These are phyloP conservation scores for Pseudomyrmex flavicornis DNA, from an alignment of 1,140 invertebrate species.

Conservation along the genomic window DNA sequence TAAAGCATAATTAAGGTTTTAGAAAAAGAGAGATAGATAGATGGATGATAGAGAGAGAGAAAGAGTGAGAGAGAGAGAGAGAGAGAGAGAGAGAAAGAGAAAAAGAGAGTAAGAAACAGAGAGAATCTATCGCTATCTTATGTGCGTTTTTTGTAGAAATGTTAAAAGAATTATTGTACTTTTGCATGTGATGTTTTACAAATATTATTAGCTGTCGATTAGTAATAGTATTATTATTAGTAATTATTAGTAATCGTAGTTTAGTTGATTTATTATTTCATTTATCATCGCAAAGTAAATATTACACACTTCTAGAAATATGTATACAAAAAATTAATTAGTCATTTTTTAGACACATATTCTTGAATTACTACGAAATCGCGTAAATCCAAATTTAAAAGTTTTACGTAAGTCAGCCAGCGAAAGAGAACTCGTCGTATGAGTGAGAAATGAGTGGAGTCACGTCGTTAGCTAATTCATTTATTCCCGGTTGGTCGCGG, in stretches of 20 bases:
- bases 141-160: too few relatives aligned
- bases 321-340: not conserved
- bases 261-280: not conserved
- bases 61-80: not conserved
- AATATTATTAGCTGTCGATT: too few relatives aligned
- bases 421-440: not conserved
- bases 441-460: constrained; percentile 68
- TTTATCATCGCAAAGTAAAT: not conserved
- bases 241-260: too few relatives aligned
- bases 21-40: not conserved
- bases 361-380: constrained; percentile 10
- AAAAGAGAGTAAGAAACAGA: too few relatives aligned
- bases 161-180: too few relatives aligned
- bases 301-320: not conserved
- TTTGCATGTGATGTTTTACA: too few relatives aligned
- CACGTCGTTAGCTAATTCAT: constrained; percentile 80
- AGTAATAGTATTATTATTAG: too few relatives aligned
- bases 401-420: not conserved
- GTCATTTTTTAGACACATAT: constrained; percentile 1
- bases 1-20: not conserved
- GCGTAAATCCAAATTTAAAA: not conserved
- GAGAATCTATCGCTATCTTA: too few relatives aligned
- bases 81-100: too few relatives aligned
- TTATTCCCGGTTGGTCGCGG: constrained; percentile 79
- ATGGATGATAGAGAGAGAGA: too few relatives aligned